Evolutionary conservation across 2,888 invertebrate genomes (phyloP).

Genomic region (Rapana venosa): DNA sequence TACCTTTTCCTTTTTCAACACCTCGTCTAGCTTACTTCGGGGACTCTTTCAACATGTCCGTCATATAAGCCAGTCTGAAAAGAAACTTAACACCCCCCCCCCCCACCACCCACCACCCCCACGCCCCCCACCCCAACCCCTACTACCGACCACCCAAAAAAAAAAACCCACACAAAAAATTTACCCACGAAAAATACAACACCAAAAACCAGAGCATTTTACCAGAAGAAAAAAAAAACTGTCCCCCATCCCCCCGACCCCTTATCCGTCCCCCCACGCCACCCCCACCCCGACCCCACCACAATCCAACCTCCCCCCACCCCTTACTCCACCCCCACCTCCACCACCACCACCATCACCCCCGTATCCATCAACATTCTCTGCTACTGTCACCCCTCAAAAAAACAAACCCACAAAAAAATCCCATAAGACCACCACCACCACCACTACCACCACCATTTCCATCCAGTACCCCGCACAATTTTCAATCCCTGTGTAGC

Average conservation of each 20-base stretch:
- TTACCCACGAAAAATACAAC: background rate
- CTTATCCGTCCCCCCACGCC: background rate
- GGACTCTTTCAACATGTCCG: background rate
- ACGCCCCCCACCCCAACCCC: background rate
- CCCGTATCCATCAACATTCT: no score
- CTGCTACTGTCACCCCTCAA: no score
- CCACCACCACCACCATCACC: no score
- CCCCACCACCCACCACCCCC: background rate
- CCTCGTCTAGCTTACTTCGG: background rate
- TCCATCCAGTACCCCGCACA: no score
- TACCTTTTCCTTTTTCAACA: background rate
- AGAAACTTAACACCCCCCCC: background rate
- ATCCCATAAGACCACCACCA: no score
- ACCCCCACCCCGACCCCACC: background rate
- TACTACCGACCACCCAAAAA: background rate
- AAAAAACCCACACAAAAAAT: no score
- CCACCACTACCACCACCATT: no score
- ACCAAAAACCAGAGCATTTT: background rate
- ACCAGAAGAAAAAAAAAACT: background rate
- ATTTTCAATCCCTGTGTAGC: no score
- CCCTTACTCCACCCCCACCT: no score
- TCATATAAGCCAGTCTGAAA: slow-evolving; percentile 19
- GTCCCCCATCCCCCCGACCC: background rate
- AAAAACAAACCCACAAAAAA: no score
- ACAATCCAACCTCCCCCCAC: background rate